Evolutionary conservation across 2,797 vertebrate species (phyloP), one percentile per base, ranked within the genome.

Genomic region (Toxotes lorentzi): DNA sequence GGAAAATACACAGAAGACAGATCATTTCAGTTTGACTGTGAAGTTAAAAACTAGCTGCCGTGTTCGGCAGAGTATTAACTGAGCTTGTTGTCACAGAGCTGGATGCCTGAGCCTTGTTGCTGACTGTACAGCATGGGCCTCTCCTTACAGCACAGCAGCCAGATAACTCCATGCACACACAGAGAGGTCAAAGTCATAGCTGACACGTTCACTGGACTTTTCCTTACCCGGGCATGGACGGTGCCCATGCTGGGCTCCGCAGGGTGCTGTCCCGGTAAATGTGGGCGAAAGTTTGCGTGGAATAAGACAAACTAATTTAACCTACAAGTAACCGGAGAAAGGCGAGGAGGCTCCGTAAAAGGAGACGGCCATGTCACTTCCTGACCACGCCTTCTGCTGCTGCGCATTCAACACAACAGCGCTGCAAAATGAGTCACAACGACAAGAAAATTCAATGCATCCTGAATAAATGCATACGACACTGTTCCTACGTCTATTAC

Each of bases 211-310:
- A 5, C 7, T 11, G 47, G 24, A 61, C 34, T 10, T 4, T 1
- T 68, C 40, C 96, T 97, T 94, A 98, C 98, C 97, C 97, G 93
- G 64, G 97, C 97, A 58, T 99, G 96, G 78, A 98, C 98, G 41
- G 96, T 96, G 82, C 97, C 97, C 97, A 99, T 98, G 87, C 83
- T 89, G 81, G 48, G 76, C 53, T 90, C 69, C 64, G 59, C 58
- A 54, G 88, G 76, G 58, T 59, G 83, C 24, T 58, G 74, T 83
- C 81, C 57, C 35, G 67, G 35, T 48, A 69, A 73, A 50, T 1
- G 23, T 9, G n/a, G 23, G 0, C 6, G 40, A 70, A 77, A 73
- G 47, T 75, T 23, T 16, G 14, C 0, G 34, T 1, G 12, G 53
- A 61, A 7, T 35, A 38, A 30, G 3, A 63, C 7, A 19, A 67